Conservation (phyloP, 2,113 vertebrate species). For the Menura novaehollandiae region DNA sequence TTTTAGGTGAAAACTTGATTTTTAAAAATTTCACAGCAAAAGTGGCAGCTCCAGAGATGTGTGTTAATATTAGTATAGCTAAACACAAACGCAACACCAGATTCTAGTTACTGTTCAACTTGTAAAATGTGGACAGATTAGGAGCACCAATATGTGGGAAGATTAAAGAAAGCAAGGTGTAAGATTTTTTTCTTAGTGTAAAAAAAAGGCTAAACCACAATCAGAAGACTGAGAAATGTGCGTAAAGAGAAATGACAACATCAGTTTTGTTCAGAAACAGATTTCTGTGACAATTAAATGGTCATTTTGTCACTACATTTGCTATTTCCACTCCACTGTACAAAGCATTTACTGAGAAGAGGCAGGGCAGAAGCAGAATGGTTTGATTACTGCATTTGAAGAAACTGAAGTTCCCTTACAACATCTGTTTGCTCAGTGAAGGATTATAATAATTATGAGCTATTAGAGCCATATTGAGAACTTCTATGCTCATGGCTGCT, state of each 20-base stretch:
- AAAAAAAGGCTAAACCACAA: not conserved
- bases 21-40: not conserved
- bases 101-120: not conserved
- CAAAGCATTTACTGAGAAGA: slow-evolving; percentile 43
- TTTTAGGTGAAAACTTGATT: not conserved
- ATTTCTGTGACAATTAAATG: slow-evolving; percentile 34
- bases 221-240: not conserved
- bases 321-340: slow-evolving; percentile 28
- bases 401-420: slow-evolving; percentile 56
- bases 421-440: slow-evolving; percentile 69
- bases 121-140: not conserved
- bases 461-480: slow-evolving; percentile 67
- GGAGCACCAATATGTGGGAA: not conserved
- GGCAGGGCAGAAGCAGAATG: slow-evolving; percentile 56
- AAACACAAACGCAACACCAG: not conserved
- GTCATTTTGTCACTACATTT: slow-evolving; percentile 56
- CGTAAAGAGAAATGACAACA: not conserved
- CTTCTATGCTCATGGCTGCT: slow-evolving; percentile 54
- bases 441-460: slow-evolving; percentile 69
- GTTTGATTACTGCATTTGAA: slow-evolving; percentile 60
- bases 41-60: not conserved
- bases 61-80: not conserved
- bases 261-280: slow-evolving; percentile 10
- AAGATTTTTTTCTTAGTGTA: not conserved
- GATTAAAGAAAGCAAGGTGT: not conserved